Evolutionary conservation across 2,888 invertebrate genomes (phyloP), one percentile per base, ranked within the genome.

Genomic region (Drosophila neotestacea): DNA sequence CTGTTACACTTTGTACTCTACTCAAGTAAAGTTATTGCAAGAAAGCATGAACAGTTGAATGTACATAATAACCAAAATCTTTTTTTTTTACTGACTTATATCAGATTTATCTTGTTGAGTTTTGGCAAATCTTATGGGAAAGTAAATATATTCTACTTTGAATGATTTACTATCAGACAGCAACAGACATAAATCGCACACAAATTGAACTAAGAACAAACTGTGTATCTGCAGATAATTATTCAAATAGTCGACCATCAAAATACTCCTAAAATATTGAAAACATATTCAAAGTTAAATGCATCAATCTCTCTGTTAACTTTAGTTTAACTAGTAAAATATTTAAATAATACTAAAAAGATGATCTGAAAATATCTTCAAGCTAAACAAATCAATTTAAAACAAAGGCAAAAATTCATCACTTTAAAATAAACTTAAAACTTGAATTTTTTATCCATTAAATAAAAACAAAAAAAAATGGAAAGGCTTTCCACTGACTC

Each of bases 131-230:
- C 0, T 5, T 10, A 13, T 4, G 5, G 10, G 2, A 2, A 28
- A n/a, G 9, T 1, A 4, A n/a, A 47, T 41, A 13, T 5, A n/a
- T 10, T 30, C 22, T 1, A 34, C 6, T 32, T 9, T 47, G 52
- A 36, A 59, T 7, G 41, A 6, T 48, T 13, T 30, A 36, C 48
- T 42, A 56, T 58, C 42, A 39, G 39, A 34, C 27, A 44, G 52
- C 58, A 59, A 36, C 27, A 46, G 64, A 62, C 44, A 36, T 34
- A 54, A 36, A 62, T 46, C 10, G 47, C 11, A n/a, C 22, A 22
- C 41, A 70, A 62, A 70, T 59, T 36, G 50, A 64, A 69, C 55
- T n/a, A 34, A 72, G 30, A 34, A 39, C 46, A 47, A 55, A 62
- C n/a, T 39, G 7, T 38, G 16, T 42, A 46, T 54, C 30, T 41